Percentiles rank a stretch among this genome's conserved stretches.
Evolutionary conservation across 2,888 invertebrate genomes (phyloP).

Genomic region (Alloscopus bannaensis): DNA sequence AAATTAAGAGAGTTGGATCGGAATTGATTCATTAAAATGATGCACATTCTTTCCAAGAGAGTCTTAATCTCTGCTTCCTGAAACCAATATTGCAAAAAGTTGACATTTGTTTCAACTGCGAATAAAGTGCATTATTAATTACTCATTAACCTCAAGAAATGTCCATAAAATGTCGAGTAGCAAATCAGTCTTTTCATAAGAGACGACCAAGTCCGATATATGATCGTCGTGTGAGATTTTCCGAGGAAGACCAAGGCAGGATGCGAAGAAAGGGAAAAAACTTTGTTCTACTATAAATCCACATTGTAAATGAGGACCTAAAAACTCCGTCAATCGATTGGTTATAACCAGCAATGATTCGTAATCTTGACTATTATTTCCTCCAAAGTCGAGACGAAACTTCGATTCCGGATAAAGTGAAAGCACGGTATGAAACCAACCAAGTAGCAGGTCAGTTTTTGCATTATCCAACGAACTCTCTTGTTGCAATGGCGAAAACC

Average conservation of each 20-base stretch:
- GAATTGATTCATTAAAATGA: slow-evolving; percentile 80
- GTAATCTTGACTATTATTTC: slow-evolving; percentile 35
- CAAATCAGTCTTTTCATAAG: slow-evolving; percentile 67
- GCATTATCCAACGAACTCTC: slow-evolving; percentile 71
- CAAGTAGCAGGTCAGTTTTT: slow-evolving; percentile 76
- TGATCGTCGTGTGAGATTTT: slow-evolving; percentile 69
- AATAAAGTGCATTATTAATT: neutral
- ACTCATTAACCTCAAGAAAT: slow-evolving; percentile 80
- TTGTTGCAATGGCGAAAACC: slow-evolving; percentile 82
- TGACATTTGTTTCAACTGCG: too few relatives aligned
- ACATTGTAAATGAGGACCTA: slow-evolving; percentile 80
- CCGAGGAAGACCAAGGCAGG: slow-evolving; percentile 69
- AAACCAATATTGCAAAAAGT: slow-evolving; percentile 42
- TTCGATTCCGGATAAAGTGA: slow-evolving; percentile 71
- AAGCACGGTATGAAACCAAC: slow-evolving; percentile 77
- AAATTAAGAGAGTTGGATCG: slow-evolving; percentile 78
- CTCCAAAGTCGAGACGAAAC: slow-evolving; percentile 31
- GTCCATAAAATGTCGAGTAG: slow-evolving; percentile 82
- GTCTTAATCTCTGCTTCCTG: slow-evolving; percentile 80
- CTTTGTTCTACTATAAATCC: slow-evolving; percentile 84
- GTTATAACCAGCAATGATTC: slow-evolving; percentile 63
- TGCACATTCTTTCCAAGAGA: slow-evolving; percentile 81
- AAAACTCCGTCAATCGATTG: slow-evolving; percentile 78
- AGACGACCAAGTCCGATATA: slow-evolving; percentile 60
- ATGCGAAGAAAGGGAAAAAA: slow-evolving; percentile 79